Percentiles rank a stretch among this genome's conserved stretches.
These are phyloP conservation scores for Thomomys bottae DNA, from an alignment of 2,113 vertebrate species.

Conservation along the genomic window DNA sequence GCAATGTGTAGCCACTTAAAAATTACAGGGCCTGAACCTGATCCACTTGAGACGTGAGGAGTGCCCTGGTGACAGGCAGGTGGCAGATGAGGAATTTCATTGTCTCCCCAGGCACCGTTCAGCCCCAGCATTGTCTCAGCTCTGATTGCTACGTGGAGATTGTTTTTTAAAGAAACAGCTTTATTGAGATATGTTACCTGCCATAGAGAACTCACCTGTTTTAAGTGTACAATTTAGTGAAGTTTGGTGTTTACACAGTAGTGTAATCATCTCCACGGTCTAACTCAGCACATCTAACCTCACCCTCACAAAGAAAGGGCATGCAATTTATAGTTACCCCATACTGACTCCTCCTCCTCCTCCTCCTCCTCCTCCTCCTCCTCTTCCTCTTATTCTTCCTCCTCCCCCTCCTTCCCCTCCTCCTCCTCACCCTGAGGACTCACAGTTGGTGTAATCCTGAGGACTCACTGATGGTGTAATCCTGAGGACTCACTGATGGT, in stretches of 20 bases:
- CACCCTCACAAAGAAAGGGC: not conserved
- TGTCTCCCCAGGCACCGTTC: not conserved
- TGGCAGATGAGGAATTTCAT: not conserved
- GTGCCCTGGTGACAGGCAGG: too few species aligned
- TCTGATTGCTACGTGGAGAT: not conserved
- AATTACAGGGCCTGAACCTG: not conserved
- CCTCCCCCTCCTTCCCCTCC: too few species aligned
- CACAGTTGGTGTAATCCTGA: rapidly evolving
- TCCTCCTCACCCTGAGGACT: too few species aligned
- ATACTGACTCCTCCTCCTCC: not conserved
- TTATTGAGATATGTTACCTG: not conserved
- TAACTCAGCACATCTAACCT: not conserved
- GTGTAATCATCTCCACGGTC: rapidly evolving
- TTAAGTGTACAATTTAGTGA: too few species aligned
- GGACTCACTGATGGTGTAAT: too few species aligned
- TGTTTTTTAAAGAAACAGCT: not conserved
- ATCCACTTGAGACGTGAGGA: not conserved
- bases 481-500: too few species aligned
- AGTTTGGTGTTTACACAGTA: rapidly evolving
- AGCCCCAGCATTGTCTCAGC: not conserved
- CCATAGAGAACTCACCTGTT: too few species aligned
- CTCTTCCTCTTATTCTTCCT: too few species aligned
- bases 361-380: not conserved
- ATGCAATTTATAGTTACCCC: rapidly evolving
- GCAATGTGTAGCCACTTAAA: too few species aligned